Evolutionary conservation across 2,797 vertebrate genomes (phyloP).

Genomic region (Dicrostonyx torquatus): DNA sequence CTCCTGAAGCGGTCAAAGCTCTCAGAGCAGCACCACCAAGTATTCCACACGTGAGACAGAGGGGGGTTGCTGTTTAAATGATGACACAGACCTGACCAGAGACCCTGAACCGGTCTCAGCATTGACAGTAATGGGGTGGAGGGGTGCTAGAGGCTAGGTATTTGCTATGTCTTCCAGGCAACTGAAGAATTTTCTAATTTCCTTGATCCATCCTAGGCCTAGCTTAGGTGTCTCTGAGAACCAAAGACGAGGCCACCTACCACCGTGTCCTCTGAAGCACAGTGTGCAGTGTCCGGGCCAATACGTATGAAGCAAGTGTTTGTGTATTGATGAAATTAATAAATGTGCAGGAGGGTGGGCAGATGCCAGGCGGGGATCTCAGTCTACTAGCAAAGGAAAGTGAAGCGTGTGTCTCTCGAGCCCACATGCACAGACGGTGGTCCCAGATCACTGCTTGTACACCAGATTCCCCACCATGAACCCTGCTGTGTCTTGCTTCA

Average conservation of each 20-base stretch:
- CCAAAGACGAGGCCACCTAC: neutral
- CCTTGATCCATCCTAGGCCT: neutral
- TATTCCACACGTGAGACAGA: neutral
- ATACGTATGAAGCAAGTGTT: neutral
- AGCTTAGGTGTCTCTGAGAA: neutral
- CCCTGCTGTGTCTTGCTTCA: neutral
- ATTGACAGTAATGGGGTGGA: neutral
- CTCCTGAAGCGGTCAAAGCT: neutral
- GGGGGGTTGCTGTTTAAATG: neutral
- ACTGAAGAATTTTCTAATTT: neutral
- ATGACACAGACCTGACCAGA: neutral
- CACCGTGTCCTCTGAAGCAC: neutral
- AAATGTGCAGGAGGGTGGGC: rapidly evolving
- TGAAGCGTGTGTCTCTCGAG: neutral
- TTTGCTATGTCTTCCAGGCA: neutral
- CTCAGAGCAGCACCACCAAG: neutral
- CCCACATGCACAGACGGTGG: too few relatives aligned
- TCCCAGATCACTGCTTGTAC: neutral
- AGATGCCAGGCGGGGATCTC: neutral
- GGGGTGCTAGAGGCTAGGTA: neutral
- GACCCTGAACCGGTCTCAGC: neutral
- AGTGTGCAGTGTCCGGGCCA: neutral
- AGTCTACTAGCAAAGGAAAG: neutral
- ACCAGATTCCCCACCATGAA: neutral
- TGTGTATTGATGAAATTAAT: neutral